These are phyloP conservation scores for Tubulanus polymorphus DNA, from an alignment of 2,888 invertebrate genomes.

Conservation along the genomic window DNA sequence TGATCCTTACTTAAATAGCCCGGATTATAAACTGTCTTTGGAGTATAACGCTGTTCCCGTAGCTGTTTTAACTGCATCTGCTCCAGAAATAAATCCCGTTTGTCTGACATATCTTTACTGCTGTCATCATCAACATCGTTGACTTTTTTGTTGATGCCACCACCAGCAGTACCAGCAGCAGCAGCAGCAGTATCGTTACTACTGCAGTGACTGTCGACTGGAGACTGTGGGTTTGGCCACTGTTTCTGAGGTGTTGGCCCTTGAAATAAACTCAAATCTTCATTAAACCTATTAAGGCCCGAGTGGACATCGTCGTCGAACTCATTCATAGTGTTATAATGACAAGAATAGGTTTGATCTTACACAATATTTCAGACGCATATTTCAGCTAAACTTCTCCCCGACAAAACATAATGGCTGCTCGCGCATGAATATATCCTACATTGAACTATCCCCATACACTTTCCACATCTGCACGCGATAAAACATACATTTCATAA, in stretches of 20 bases:
- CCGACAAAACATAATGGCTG: too few relatives aligned
- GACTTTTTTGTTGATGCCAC: too few relatives aligned
- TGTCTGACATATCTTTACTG: constrained; percentile 17
- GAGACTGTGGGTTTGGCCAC: constrained; percentile 21
- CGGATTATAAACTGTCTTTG: constrained; percentile 14
- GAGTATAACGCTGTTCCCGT: constrained; percentile 15
- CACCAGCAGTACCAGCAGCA: too few relatives aligned
- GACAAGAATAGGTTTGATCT: neutral
- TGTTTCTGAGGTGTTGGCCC: constrained; percentile 19
- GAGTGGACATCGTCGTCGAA: constrained; percentile 19
- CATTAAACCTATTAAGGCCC: constrained; percentile 20
- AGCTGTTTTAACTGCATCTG: constrained; percentile 19
- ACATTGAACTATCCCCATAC: too few relatives aligned
- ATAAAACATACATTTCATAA: too few relatives aligned
- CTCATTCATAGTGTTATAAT: constrained; percentile 18
- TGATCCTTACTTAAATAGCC: neutral
- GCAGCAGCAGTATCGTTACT: constrained; percentile 18
- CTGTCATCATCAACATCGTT: too few relatives aligned
- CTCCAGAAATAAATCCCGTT: constrained; percentile 17
- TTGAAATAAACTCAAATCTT: constrained; percentile 21
- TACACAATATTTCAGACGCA: neutral
- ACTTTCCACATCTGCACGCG: too few relatives aligned
- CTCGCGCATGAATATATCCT: too few relatives aligned
- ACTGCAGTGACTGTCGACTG: constrained; percentile 9
- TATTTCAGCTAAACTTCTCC: too few relatives aligned